phyloP scores from a whole-genome alignment of 2,113 vertebrate species.

The Pollimyrus isidori region DNA sequence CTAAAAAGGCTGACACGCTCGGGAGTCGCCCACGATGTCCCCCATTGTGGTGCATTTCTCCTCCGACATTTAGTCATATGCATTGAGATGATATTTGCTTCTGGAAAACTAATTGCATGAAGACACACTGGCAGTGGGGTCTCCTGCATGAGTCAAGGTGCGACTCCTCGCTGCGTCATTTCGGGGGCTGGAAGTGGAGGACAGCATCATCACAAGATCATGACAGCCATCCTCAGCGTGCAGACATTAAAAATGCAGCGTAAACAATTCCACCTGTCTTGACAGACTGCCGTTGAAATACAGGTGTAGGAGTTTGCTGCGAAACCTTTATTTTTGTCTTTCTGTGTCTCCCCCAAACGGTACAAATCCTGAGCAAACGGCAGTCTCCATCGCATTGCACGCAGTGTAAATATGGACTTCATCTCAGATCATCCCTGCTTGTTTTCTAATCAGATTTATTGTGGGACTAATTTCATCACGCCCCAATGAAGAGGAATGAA shows the following conservation, averaged over 20 bases:
- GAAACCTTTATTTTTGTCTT: background rate
- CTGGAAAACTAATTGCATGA: background rate
- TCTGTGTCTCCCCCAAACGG: background rate
- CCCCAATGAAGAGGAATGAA: constrained; percentile 26
- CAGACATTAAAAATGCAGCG: background rate
- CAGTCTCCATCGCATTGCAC: background rate
- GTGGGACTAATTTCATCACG: constrained; percentile 25
- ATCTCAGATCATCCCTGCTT: background rate
- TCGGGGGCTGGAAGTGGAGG: background rate
- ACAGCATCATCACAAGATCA: background rate
- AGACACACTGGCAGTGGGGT: background rate
- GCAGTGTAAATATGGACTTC: background rate
- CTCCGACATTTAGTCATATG: background rate
- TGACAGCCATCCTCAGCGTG: background rate
- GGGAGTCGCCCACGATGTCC: background rate
- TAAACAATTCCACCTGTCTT: constrained; percentile 16
- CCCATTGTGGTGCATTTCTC: background rate
- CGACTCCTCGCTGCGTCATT: background rate
- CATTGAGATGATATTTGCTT: background rate
- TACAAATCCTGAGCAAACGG: background rate
- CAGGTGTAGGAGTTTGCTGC: constrained; percentile 18
- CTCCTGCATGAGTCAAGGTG: background rate
- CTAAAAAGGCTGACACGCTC: background rate
- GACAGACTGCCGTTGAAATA: constrained; percentile 15
- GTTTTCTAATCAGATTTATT: constrained; percentile 26